Base-by-base conservation (phyloP, 2,797 vertebrate species). In the Naso thynnoides region DNA sequence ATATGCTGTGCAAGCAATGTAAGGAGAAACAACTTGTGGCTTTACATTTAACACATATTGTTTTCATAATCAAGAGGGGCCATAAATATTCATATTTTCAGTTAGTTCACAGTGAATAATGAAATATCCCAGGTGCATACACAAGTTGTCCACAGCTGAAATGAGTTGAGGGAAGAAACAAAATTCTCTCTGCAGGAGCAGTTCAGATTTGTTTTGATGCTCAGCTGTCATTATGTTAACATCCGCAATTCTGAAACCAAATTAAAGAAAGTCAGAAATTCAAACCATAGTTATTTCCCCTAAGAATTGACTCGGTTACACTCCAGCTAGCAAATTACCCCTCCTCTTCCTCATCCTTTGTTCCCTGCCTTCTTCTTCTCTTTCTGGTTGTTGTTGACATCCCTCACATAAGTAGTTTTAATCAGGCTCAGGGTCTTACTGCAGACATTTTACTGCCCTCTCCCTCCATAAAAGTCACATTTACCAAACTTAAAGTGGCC, bases 401-500 rank as follows among this genome's bases (percentile, higher is more conserved):
- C 64, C 24, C 45, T 53, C 15, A 18, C 27, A 41, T 57, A 78
- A 53, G 26, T 31, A 66, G 44, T 59, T 83, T 79, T 80, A 81
- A 75, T 89, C 73, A 75, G 59, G 66, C 64, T 60, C 0, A n/a
- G 48, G 67, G 49, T 78, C 62, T 86, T 41, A 33, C 58, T 67
- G 70, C 63, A 77, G 71, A 71, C 73, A 41, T 42, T 78, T 11
- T 61, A 57, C 33, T 68, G 67, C 39, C 65, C 76, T 76, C 70
- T 67, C 53, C 38, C 69, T 53, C 60, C 24, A 84, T 71, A 76
- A 84, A 88, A 79, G 66, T 81, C 73, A 80, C 63, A 78, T 88
- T 85, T 81, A 73, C 57, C 81, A 81, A 91, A 84, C 66, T 68
- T 76, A 56, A 85, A 86, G 79, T 65, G 54, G 73, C 68, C 42